Percentiles rank a stretch among this genome's conserved stretches.
Conservation (phyloP, 2,113 vertebrate genomes). For the Notothenia rossii region DNA sequence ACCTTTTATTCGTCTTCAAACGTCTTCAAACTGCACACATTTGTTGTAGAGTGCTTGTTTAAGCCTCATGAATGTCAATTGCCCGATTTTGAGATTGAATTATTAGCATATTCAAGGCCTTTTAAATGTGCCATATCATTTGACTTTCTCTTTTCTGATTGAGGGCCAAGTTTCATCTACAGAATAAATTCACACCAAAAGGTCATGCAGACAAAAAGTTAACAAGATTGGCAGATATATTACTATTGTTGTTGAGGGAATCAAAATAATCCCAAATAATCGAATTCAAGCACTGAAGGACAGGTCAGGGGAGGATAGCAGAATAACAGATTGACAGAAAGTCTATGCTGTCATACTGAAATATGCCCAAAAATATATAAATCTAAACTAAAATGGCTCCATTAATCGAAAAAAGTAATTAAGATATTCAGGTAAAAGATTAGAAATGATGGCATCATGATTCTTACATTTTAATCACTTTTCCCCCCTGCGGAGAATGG, state of each 20-base stretch:
- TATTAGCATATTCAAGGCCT: not conserved
- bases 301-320: not conserved
- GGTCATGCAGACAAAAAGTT: not conserved
- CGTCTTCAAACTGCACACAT: no score
- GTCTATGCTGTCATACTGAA: not conserved
- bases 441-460: no score
- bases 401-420: no score
- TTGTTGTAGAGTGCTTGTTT: not conserved
- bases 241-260: not conserved
- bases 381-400: not conserved
- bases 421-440: no score
- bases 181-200: not conserved
- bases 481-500: no score
- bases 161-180: not conserved
- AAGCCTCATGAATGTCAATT: not conserved
- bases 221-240: not conserved
- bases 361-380: not conserved
- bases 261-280: not conserved
- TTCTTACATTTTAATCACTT: no score
- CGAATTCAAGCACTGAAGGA: not conserved
- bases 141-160: not conserved
- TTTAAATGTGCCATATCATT: not conserved
- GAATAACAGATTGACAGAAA: not conserved
- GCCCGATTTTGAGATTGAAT: not conserved
- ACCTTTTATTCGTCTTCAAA: not conserved